Evolutionary conservation across 2,888 invertebrate species (phyloP), one percentile per base, ranked within the genome.

Genomic region (Phyllotreta striolata): DNA sequence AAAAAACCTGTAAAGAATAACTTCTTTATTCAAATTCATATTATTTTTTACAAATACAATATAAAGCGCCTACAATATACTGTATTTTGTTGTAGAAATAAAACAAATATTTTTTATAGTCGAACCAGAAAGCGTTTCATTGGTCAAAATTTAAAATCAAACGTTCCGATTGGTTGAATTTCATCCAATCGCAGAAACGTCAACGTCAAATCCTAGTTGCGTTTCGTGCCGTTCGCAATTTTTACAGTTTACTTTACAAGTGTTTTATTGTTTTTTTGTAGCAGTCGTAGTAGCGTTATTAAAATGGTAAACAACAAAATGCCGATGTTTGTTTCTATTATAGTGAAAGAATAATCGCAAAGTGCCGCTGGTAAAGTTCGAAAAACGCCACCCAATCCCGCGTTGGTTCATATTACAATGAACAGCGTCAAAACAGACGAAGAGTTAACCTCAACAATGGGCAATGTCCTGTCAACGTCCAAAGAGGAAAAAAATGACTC

Each of bases 381-480:
- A 10, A 43, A 37, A 43, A 47, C 10, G 2, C 14, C 35, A 13
- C 14, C 35, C 10, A 43, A 7, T 37, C 13, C 52, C 43, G 40
- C 57, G 54, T 62, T 44, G 58, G 37, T 41, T 38, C 49, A 12
- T 57, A 47, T 40, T 24, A 62, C 38, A 54, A 65, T 65, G 65
- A 62, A 62, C 6, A 47, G 58, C 47, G 46, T 55, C 37, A 62
- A 65, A 65, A 47, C 63, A 49, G 67, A 70, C 49, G 73, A 72
- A 62, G 73, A 73, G 59, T 66, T 79, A 80, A 79, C 79, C 78
- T 79, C 79, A 72, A 78, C 78, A 54, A 73, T 77, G 76, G 77
- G 74, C 54, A 74, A 76, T 71, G 73, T 76, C 66, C 70, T 78
- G 73, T 76, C 77, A 75, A 71, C 72, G 67, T 68, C 69, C 66